Percentiles rank a stretch among this genome's conserved stretches.
phyloP scores from a whole-genome alignment of 2,113 vertebrate species.

The Pluvianellus socialis region DNA sequence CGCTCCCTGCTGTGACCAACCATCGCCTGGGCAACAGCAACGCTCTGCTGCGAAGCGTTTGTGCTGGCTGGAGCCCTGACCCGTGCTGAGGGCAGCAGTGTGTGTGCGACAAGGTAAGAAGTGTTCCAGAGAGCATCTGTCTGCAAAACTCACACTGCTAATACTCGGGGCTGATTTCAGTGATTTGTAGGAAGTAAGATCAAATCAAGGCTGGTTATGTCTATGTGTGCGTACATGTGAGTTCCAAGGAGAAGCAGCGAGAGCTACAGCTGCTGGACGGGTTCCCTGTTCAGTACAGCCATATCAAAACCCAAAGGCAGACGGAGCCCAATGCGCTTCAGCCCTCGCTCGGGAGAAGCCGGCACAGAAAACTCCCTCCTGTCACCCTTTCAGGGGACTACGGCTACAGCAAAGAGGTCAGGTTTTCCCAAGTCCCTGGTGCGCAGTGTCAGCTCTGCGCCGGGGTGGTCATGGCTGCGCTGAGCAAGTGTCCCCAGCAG shows the following conservation, averaged over 20 bases:
- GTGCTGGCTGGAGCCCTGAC: not conserved
- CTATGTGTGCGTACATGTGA: not conserved
- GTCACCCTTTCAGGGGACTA: not conserved
- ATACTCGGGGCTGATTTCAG: fast-evolving
- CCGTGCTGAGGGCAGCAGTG: fast-evolving
- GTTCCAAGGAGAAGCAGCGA: not conserved
- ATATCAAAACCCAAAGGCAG: not conserved
- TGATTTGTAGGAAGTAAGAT: not conserved
- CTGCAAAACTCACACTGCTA: not conserved
- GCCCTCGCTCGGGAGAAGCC: not conserved
- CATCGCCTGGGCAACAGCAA: not conserved
- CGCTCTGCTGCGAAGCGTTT: no score
- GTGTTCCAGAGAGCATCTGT: no score
- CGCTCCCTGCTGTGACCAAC: not conserved
- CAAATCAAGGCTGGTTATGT: not conserved
- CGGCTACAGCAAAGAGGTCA: fast-evolving
- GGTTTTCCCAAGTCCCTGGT: not conserved
- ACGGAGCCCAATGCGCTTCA: not conserved
- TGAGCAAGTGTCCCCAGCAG: fast-evolving
- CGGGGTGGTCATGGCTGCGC: fast-evolving
- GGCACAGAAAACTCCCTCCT: not conserved
- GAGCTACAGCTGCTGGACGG: not conserved
- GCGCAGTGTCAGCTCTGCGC: fast-evolving
- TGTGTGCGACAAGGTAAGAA: no score
- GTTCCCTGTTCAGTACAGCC: not conserved